phyloP scores from a whole-genome alignment of 2,888 invertebrate species.

The Napeogenes sylphis region DNA sequence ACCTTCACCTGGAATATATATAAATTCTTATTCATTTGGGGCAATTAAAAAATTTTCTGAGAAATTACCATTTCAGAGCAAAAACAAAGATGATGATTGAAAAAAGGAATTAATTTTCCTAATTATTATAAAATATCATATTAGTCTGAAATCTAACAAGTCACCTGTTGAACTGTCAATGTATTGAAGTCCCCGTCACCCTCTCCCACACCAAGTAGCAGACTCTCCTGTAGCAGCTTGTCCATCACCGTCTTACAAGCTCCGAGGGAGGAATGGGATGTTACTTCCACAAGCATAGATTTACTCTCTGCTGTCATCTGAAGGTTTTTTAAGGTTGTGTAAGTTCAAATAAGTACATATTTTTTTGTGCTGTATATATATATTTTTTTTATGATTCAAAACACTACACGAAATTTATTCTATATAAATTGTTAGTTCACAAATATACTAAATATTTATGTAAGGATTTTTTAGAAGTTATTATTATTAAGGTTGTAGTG shows the following conservation, averaged over 20 bases:
- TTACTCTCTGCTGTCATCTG: constrained; percentile 83
- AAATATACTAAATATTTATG: too few relatives aligned
- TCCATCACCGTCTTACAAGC: constrained; percentile 83
- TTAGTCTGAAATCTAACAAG: background rate
- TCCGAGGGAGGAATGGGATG: constrained; percentile 81
- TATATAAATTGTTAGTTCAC: too few relatives aligned
- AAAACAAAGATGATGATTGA: too few relatives aligned
- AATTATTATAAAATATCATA: background rate
- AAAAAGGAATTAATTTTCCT: too few relatives aligned
- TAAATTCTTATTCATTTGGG: too few relatives aligned
- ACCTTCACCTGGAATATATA: constrained; percentile 79
- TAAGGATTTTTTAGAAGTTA: too few relatives aligned
- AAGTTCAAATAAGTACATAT: too few relatives aligned
- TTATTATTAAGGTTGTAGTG: too few relatives aligned
- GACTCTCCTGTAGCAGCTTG: constrained; percentile 80
- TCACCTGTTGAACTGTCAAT: constrained; percentile 65
- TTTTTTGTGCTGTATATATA: background rate
- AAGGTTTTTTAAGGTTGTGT: background rate
- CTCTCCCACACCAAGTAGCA: constrained; percentile 75
- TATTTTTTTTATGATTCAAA: background rate
- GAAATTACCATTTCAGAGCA: too few relatives aligned
- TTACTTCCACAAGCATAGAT: constrained; percentile 85
- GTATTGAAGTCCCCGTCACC: constrained; percentile 48
- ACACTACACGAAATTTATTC: too few relatives aligned
- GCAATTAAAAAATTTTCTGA: too few relatives aligned